Evolutionary conservation across 1,140 invertebrate genomes (phyloP), one percentile per base, ranked within the genome.

Genomic region (Ctenoplectra terminalis): DNA sequence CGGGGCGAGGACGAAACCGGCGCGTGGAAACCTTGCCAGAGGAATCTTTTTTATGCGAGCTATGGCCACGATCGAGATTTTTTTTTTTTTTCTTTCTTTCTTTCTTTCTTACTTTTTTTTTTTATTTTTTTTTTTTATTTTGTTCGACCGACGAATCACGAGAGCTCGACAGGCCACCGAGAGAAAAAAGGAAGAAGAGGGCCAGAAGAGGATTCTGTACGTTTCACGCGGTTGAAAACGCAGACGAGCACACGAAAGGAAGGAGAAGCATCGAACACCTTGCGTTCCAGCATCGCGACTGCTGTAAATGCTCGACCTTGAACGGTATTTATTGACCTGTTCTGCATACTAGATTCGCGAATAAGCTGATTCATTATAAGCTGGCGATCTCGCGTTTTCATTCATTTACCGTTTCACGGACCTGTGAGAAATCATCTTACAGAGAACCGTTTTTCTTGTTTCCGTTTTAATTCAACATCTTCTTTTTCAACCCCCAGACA

Each of bases 311-410:
- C 71, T 67, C 46, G 69, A 76, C 84, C 84, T 86, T 86, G 77
- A 85, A 85, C 83, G 77, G 84, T 86, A 86, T 86, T 86, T 86
- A 86, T 81, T 81, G 83, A 64, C 83, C 77, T 64, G 77, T 86
- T 86, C 84, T 85, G 79, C 79, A 86, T 85, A 82, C 83, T 86
- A 86, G 85, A 86, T 54, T 82, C 83, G 64, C 76, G 70, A 86
- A 85, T 78, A 82, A 58, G 85, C 85, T 85, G 85, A 86, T 86
- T 86, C 85, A 86, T 86, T 85, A 75, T 85, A 56, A 84, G 60
- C 71, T 34, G 31, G 40, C 72, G 61, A 69, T 72, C 50, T 37
- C 58, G 71, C 56, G 54, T 85, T 79, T 84, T 76, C 83, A 85
- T 85, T 81, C 83, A 76, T 84, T 73, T 71, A 75, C 66, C 71